phyloP scores from a whole-genome alignment of 2,797 vertebrate genomes.

The Psittacula echo region DNA sequence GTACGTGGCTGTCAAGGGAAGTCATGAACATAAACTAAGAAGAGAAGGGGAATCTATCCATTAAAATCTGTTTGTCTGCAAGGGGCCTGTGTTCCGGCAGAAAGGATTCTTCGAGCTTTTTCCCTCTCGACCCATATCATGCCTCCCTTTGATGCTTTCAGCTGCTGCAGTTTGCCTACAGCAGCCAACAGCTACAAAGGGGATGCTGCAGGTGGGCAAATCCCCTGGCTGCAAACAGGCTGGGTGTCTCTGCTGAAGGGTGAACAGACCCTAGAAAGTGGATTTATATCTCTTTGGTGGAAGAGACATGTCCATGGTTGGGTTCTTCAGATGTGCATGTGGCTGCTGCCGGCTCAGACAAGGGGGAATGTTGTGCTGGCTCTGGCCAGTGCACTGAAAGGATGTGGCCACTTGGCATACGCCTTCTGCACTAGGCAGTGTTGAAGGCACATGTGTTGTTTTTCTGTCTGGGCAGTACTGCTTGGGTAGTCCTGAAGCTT shows the following conservation, averaged over 20 bases:
- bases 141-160: neutral
- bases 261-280: neutral
- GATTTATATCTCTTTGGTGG: neutral
- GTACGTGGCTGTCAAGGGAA: neutral
- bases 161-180: neutral
- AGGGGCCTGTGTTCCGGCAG: neutral
- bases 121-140: neutral
- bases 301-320: accelerated
- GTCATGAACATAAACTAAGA: neutral
- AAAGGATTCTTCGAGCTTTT: neutral
- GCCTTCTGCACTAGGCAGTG: neutral
- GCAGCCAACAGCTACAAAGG: neutral
- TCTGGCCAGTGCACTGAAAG: accelerated
- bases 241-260: neutral
- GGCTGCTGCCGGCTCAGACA: neutral
- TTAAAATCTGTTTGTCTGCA: neutral
- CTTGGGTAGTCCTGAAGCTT: neutral
- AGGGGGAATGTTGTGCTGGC: neutral
- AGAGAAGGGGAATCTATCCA: neutral
- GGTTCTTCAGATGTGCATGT: neutral
- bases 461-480: neutral
- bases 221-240: neutral
- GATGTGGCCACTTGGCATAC: accelerated
- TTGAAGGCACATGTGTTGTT: neutral
- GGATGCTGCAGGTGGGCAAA: neutral